Evolutionary conservation across 2,113 vertebrate species (phyloP).

Genomic region (Sylvia atricapilla): DNA sequence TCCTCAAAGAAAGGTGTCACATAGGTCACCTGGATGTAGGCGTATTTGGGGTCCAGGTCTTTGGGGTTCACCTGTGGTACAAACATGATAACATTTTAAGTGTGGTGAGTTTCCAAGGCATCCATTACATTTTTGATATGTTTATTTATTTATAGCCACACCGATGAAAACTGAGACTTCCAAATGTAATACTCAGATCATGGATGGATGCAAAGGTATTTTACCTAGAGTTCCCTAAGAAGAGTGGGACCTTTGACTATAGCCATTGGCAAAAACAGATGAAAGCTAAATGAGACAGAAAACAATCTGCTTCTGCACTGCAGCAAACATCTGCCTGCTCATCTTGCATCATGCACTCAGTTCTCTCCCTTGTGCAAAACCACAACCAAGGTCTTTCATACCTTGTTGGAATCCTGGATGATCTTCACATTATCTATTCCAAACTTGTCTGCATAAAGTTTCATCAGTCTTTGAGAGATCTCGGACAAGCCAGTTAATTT

Average conservation of each 20-base stretch:
- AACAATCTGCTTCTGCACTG: background rate
- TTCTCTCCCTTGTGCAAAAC: background rate
- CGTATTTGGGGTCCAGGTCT: conserved; percentile 91
- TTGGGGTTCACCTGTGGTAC: conserved; percentile 90
- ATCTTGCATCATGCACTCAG: background rate
- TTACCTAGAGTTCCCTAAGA: background rate
- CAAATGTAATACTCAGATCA: background rate
- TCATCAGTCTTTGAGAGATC: conserved; percentile 95
- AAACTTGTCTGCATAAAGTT: conserved; percentile 97
- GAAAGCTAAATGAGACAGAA: background rate
- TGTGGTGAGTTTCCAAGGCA: background rate
- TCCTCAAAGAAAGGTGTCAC: conserved; percentile 94
- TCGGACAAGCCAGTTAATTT: conserved; percentile 96
- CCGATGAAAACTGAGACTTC: background rate
- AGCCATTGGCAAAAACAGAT: background rate
- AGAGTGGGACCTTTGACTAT: background rate
- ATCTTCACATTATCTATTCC: conserved; percentile 97
- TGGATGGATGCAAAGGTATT: background rate
- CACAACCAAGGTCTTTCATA: background rate
- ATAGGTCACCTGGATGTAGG: conserved; percentile 97
- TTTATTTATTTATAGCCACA: background rate
- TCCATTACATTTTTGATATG: background rate
- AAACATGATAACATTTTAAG: background rate
- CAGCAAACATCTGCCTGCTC: background rate
- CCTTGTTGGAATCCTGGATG: conserved; percentile 99